Evolutionary conservation across 2,113 vertebrate species (phyloP).

Genomic region (Hiodon alosoides): DNA sequence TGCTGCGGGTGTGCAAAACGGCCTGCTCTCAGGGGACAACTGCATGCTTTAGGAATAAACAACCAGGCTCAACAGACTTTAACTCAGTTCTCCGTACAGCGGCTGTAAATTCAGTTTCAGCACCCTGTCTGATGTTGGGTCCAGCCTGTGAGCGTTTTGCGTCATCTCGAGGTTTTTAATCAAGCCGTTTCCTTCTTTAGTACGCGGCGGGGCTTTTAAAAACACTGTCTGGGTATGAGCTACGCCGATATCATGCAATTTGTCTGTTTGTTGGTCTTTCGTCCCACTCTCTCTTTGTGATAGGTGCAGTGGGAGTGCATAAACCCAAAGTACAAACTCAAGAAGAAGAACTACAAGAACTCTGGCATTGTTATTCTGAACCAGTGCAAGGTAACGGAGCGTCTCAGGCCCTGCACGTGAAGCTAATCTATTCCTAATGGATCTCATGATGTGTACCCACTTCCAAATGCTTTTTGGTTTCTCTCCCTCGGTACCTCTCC

Average conservation of each 20-base stretch:
- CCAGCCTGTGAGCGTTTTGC: not conserved
- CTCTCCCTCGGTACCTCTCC: not conserved
- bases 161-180: constrained; percentile 13
- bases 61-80: too few relatives aligned
- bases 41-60: too few relatives aligned
- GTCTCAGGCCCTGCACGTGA: not conserved
- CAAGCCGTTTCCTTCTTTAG: constrained; percentile 13
- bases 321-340: constrained; percentile 90
- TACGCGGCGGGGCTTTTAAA: not conserved
- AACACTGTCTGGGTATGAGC: not conserved
- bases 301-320: constrained; percentile 97
- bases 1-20: too few relatives aligned
- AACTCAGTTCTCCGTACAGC: too few relatives aligned
- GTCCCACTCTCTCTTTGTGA: constrained; percentile 19
- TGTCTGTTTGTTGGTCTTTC: not conserved
- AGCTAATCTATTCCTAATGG: not conserved
- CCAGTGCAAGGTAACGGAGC: constrained; percentile 82
- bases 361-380: constrained; percentile 94
- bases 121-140: not conserved
- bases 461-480: too few relatives aligned
- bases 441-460: too few relatives aligned
- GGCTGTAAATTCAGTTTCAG: not conserved
- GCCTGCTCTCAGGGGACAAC: too few relatives aligned
- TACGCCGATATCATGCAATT: not conserved
- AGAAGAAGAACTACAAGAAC: constrained; percentile 98